Evolutionary conservation across 53 echinoderm and acorn worm species (phyloP).

Genomic region (Holothuria scabra): DNA sequence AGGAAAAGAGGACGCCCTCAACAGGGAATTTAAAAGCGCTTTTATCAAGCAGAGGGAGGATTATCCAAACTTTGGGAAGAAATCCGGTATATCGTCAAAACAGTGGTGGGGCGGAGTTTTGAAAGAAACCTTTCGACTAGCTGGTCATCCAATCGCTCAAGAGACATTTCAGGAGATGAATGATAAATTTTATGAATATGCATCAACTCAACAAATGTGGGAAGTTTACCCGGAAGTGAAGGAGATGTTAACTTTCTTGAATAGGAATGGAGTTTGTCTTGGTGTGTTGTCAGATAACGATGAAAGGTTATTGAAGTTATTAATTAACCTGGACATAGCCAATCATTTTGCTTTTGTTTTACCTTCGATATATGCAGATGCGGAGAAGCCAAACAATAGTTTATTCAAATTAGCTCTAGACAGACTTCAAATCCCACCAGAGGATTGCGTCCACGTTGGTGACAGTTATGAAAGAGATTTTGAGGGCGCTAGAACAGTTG

Average conservation of each 20-base stretch:
- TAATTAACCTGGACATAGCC: constrained; percentile 67
- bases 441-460: constrained; percentile 77
- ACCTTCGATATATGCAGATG: constrained; percentile 63
- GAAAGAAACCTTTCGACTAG: constrained; percentile 62
- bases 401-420: constrained; percentile 82
- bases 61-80: constrained; percentile 84
- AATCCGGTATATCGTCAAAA: constrained; percentile 59
- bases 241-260: constrained; percentile 73
- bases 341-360: constrained; percentile 82
- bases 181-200: constrained; percentile 69
- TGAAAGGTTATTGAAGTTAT: constrained; percentile 62
- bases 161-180: constrained; percentile 59
- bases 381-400: constrained; percentile 71
- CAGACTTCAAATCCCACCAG: constrained; percentile 60
- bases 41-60: constrained; percentile 64
- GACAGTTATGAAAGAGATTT: constrained; percentile 79
- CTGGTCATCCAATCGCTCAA: constrained; percentile 53
- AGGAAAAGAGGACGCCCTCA: constrained; percentile 36
- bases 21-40: constrained; percentile 56
- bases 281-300: constrained; percentile 90
- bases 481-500: constrained; percentile 67
- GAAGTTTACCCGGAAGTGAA: constrained; percentile 88
- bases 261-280: constrained; percentile 77
- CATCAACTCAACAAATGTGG: constrained; percentile 67
- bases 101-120: constrained; percentile 85